A percentile compares a stretch with the other conserved stretches of the same genome.
Conservation (phyloP, 2,797 vertebrate genomes). For the Gobio occitaniae region DNA sequence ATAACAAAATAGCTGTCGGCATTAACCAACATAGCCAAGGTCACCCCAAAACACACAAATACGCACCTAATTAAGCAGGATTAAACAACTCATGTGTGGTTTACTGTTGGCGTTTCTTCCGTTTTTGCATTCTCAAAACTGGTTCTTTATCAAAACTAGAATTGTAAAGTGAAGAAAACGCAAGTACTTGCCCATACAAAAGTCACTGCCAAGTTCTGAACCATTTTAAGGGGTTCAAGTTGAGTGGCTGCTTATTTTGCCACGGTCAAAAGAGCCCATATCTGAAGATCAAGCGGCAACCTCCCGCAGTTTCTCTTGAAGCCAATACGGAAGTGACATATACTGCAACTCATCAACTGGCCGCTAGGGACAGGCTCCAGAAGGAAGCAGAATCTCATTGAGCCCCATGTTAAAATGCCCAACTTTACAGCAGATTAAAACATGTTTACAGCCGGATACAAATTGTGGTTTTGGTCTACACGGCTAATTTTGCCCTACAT, state of each 20-base stretch:
- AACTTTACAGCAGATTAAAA: too few species aligned
- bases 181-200: not conserved
- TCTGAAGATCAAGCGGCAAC: too few species aligned
- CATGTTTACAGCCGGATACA: too few species aligned
- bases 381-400: too few species aligned
- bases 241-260: not conserved
- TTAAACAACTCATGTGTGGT: slow-evolving; percentile 8
- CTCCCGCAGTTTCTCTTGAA: too few species aligned
- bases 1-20: slow-evolving; percentile 76
- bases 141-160: not conserved
- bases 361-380: too few species aligned
- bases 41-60: slow-evolving; percentile 66
- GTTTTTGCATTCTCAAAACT: slow-evolving; percentile 17
- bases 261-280: not conserved
- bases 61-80: slow-evolving; percentile 42
- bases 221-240: not conserved
- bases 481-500: too few species aligned
- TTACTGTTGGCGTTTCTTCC: slow-evolving; percentile 8
- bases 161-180: not conserved
- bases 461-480: too few species aligned
- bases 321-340: too few species aligned
- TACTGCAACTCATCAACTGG: too few species aligned
- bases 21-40: slow-evolving; percentile 79
- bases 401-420: too few species aligned
- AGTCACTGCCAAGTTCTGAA: not conserved